Evolutionary conservation across 2,888 invertebrate species (phyloP).

Genomic region (Hipparchia sbordonii): DNA sequence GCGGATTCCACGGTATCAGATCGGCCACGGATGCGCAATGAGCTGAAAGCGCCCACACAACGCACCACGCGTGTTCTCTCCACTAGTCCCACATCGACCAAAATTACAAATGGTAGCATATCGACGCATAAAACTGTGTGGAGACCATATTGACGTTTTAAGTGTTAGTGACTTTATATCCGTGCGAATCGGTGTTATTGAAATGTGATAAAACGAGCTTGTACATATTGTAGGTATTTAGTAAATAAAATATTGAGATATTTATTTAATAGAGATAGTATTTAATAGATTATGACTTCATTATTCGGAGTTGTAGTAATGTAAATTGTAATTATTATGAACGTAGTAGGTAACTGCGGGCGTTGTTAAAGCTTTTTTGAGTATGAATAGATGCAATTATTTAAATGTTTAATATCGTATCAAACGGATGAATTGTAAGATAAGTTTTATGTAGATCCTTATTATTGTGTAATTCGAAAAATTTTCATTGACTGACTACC

Average conservation of each 20-base stretch:
- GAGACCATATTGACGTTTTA: constrained; percentile 86
- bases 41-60: constrained; percentile 84
- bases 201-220: constrained; percentile 82
- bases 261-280: constrained; percentile 58
- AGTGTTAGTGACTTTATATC: constrained; percentile 51
- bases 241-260: constrained; percentile 45
- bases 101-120: constrained; percentile 80
- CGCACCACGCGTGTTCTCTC: constrained; percentile 73
- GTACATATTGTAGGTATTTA: constrained; percentile 62
- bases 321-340: constrained; percentile 61
- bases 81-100: constrained; percentile 81
- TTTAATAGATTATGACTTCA: constrained; percentile 68
- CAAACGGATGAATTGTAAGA: constrained; percentile 40
- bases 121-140: constrained; percentile 87
- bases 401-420: constrained; percentile 45
- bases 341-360: constrained; percentile 47
- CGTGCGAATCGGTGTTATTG: constrained; percentile 56
- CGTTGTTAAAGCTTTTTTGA: constrained; percentile 70
- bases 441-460: constrained; percentile 34
- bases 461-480: constrained; percentile 35
- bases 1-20: constrained; percentile 84
- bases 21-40: constrained; percentile 71
- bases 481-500: constrained; percentile 64
- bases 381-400: constrained; percentile 47
- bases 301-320: constrained; percentile 56